phyloP scores from a whole-genome alignment of 2,888 invertebrate genomes.

The Siphlonurus alternatus region DNA sequence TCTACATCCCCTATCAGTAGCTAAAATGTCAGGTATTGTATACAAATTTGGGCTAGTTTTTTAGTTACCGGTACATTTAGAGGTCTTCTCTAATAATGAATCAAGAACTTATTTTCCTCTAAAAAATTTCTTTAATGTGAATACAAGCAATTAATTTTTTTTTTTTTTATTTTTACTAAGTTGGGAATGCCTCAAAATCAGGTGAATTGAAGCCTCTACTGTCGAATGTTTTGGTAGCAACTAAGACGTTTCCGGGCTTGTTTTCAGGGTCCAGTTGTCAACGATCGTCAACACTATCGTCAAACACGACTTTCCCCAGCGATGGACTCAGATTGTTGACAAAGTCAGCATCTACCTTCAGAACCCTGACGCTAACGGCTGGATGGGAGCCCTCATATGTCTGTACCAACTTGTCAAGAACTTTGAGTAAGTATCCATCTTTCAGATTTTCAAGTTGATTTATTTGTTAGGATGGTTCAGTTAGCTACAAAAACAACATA shows the following conservation, averaged over 20 bases:
- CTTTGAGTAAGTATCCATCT: constrained; percentile 43
- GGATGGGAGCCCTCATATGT: constrained; percentile 83
- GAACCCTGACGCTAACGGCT: constrained; percentile 69
- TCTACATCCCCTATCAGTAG: too few species aligned
- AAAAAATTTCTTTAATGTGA: too few species aligned
- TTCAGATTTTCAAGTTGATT: constrained; percentile 2
- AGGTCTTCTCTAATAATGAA: too few species aligned
- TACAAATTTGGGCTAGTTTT: too few species aligned
- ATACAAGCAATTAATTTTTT: background rate
- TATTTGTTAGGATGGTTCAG: background rate
- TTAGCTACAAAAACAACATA: background rate
- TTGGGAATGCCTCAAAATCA: too few species aligned
- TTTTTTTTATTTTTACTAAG: background rate
- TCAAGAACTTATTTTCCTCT: too few species aligned
- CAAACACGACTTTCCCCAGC: constrained; percentile 86
- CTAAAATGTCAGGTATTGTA: too few species aligned
- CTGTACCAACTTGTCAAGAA: constrained; percentile 91
- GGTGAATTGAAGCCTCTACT: too few species aligned
- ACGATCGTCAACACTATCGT: constrained; percentile 87
- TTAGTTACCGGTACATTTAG: too few species aligned
- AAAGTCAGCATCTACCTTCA: constrained; percentile 87
- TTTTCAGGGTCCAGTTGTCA: constrained; percentile 63
- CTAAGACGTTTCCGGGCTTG: too few species aligned
- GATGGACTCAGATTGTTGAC: constrained; percentile 92
- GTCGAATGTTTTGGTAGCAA: too few species aligned